Percentiles rank a stretch among this genome's conserved stretches.
phyloP scores from a whole-genome alignment of 2,888 invertebrate species.

The Pristionchus mayeri region DNA sequence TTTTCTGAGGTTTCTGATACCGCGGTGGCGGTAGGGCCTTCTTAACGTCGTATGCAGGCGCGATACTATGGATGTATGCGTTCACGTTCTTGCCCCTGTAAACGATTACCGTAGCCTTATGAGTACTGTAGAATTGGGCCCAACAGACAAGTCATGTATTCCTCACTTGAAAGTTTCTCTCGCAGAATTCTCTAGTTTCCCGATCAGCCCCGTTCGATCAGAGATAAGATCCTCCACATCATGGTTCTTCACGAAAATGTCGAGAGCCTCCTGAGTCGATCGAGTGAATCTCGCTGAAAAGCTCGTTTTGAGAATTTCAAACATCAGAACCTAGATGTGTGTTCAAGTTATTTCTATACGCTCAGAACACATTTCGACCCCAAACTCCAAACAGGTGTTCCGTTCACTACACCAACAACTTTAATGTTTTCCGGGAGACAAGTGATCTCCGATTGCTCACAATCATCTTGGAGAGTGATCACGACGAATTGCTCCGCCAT shows the following conservation, averaged over 20 bases:
- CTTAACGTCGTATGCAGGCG: slow-evolving; percentile 54
- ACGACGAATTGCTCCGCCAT: slow-evolving; percentile 68
- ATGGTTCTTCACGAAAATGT: slow-evolving; percentile 66
- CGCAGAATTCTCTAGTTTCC: slow-evolving; percentile 60
- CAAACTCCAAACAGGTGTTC: too few species aligned
- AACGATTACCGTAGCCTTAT: too few species aligned
- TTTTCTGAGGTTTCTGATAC: slow-evolving; percentile 1
- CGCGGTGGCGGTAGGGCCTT: neutral
- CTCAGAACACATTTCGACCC: too few species aligned
- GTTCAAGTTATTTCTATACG: neutral
- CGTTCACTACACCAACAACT: too few species aligned
- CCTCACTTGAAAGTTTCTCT: slow-evolving; percentile 58
- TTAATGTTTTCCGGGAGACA: too few species aligned
- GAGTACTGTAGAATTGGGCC: too few species aligned
- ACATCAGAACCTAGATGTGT: neutral
- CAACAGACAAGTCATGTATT: neutral
- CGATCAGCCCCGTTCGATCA: slow-evolving; percentile 60
- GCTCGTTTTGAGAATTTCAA: neutral
- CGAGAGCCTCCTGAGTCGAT: slow-evolving; percentile 66
- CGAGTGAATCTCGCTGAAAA: slow-evolving; percentile 56
- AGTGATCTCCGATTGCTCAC: too few species aligned
- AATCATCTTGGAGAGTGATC: slow-evolving; percentile 67
- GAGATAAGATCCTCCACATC: slow-evolving; percentile 71
- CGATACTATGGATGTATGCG: slow-evolving; percentile 71
- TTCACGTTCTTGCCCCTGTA: slow-evolving; percentile 72